Evolutionary conservation across 2,888 invertebrate genomes (phyloP).

Genomic region (Ephialtes manifestator): DNA sequence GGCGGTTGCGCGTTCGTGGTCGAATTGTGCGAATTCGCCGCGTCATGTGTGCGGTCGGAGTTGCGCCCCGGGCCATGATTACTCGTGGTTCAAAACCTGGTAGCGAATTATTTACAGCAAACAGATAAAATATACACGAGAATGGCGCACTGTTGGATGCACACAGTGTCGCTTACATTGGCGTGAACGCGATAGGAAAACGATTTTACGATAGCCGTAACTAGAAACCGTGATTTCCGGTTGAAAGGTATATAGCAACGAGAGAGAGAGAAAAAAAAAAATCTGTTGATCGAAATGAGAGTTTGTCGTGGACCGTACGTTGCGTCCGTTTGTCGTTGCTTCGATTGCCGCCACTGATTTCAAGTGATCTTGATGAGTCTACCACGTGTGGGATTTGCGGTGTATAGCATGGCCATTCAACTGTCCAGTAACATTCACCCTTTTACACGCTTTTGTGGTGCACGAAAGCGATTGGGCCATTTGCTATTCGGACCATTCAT

Average conservation of each 20-base stretch:
- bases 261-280: conserved; percentile 23
- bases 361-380: conserved; percentile 58
- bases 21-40: conserved; percentile 21
- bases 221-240: conserved; percentile 39
- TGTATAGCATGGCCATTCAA: conserved; percentile 44
- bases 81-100: conserved; percentile 41
- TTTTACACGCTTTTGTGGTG: background rate
- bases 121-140: conserved; percentile 13
- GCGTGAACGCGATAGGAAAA: background rate
- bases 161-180: conserved; percentile 22
- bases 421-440: conserved; percentile 14
- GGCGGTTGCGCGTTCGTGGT: conserved; percentile 3
- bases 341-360: conserved; percentile 37
- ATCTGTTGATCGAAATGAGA: conserved; percentile 35
- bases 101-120: conserved; percentile 66
- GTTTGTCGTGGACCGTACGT: conserved; percentile 7
- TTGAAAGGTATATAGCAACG: conserved; percentile 7
- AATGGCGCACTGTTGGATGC: conserved; percentile 45
- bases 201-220: conserved; percentile 1
- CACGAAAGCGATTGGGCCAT: background rate
- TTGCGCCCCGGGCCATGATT: background rate
- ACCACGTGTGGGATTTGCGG: conserved; percentile 54
- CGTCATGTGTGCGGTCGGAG: background rate
- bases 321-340: conserved; percentile 8
- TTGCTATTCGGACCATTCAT: background rate